A percentile compares a stretch with the other conserved stretches of the same genome.
These are phyloP conservation scores for Cassiopea xamachana DNA, from an alignment of 30 jellyfish, hydroid and myxozoan genomes.

Conservation along the genomic window DNA sequence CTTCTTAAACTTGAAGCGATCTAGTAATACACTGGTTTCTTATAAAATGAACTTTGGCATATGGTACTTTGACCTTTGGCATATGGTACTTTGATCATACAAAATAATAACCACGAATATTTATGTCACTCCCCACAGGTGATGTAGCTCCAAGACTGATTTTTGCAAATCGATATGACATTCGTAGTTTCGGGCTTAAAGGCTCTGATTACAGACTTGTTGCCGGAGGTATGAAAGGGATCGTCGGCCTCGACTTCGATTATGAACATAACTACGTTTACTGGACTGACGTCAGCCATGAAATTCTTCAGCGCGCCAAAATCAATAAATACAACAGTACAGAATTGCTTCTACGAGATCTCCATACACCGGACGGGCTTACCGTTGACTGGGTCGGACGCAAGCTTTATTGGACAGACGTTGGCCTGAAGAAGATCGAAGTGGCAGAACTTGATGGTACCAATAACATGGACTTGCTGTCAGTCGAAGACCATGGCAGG, in stretches of 20 bases:
- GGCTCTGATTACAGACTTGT: slow-evolving; percentile 85
- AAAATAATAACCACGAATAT: too few relatives aligned
- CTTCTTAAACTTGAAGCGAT: too few relatives aligned
- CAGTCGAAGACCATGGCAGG: slow-evolving; percentile 53
- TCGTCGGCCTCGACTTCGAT: slow-evolving; percentile 91
- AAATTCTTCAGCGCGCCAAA: slow-evolving; percentile 83
- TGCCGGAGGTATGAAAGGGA: slow-evolving; percentile 85
- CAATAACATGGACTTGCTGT: slow-evolving; percentile 73
- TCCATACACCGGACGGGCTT: slow-evolving; percentile 94
- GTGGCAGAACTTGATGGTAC: slow-evolving; percentile 94
- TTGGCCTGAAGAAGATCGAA: slow-evolving; percentile 96
- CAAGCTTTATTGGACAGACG: slow-evolving; percentile 95
- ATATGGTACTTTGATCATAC: too few relatives aligned
- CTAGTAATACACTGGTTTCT: too few relatives aligned
- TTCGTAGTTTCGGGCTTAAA: slow-evolving; percentile 61
- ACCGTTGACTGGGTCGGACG: slow-evolving; percentile 97
- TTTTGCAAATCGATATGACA: slow-evolving; percentile 84
- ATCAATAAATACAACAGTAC: slow-evolving; percentile 51
- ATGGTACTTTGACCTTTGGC: too few relatives aligned
- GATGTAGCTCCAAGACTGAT: slow-evolving; percentile 16
- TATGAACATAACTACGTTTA: slow-evolving; percentile 71
- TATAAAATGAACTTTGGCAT: too few relatives aligned
- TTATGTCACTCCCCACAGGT: background rate
- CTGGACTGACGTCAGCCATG: slow-evolving; percentile 87
- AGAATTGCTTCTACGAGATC: slow-evolving; percentile 61